Evolutionary conservation across 2,113 vertebrate genomes (phyloP).

Genomic region (Carettochelys insculpta): DNA sequence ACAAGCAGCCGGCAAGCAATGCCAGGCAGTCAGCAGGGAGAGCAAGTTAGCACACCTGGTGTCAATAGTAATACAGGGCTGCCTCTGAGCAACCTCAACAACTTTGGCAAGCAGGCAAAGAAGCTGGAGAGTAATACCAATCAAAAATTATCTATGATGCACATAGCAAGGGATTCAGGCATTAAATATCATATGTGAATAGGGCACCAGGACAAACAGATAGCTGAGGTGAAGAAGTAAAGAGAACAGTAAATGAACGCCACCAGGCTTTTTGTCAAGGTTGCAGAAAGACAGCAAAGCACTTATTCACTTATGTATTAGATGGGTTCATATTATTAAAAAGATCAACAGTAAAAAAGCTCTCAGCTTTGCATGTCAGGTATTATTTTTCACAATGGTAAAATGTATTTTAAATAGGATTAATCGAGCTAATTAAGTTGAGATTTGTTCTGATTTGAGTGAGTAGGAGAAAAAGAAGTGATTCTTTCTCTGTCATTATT

Average conservation of each 20-base stretch:
- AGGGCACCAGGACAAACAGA: neutral
- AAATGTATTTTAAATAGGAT: fast-evolving
- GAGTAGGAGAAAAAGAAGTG: neutral
- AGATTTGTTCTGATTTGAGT: fast-evolving
- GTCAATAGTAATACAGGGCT: neutral
- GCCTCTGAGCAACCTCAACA: neutral
- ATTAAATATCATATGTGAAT: fast-evolving
- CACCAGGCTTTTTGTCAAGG: fast-evolving
- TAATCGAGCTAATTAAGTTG: neutral
- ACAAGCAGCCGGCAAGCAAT: neutral
- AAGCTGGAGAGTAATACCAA: neutral
- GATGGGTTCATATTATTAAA: fast-evolving
- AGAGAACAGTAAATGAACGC: neutral
- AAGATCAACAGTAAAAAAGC: neutral
- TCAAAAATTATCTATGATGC: fast-evolving
- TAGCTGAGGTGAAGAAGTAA: neutral
- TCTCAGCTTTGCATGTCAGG: fast-evolving
- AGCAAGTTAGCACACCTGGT: neutral
- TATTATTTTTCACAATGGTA: neutral
- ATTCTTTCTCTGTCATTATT: neutral
- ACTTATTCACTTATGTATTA: neutral
- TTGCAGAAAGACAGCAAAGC: neutral
- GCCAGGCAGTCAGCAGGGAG: neutral
- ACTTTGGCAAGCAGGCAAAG: neutral
- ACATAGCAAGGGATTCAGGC: fast-evolving